These are phyloP conservation scores for Acrocephalus arundinaceus DNA, from an alignment of 2,113 vertebrate genomes.

Conservation along the genomic window DNA sequence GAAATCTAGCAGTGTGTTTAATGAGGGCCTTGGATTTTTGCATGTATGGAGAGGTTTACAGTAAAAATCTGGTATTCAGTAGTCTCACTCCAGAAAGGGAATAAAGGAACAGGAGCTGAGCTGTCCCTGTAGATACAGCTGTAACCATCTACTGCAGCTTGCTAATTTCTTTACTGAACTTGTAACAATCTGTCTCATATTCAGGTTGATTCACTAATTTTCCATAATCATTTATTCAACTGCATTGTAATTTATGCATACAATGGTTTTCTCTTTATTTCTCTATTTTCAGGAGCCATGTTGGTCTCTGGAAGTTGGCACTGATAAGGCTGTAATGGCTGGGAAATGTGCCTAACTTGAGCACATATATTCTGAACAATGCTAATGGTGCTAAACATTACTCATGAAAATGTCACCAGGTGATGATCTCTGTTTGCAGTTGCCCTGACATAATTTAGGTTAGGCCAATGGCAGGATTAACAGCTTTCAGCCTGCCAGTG, in stretches of 20 bases:
- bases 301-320: neutral
- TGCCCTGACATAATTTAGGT: neutral
- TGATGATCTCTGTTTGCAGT: neutral
- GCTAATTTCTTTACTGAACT: neutral
- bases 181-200: neutral
- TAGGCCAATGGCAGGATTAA: neutral
- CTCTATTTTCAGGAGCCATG: neutral
- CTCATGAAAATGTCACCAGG: neutral
- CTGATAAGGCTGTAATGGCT: neutral
- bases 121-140: neutral
- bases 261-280: neutral
- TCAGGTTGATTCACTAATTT: neutral
- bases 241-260: neutral
- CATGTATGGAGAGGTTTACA: neutral
- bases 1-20: neutral
- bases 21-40: neutral
- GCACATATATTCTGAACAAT: neutral
- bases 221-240: neutral
- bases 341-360: neutral
- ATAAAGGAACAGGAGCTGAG: neutral
- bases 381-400: neutral
- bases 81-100: neutral
- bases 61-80: neutral
- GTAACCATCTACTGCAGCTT: neutral
- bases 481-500: neutral